phyloP scores from a whole-genome alignment of 2,888 invertebrate species.

The Drosophila limbata region DNA sequence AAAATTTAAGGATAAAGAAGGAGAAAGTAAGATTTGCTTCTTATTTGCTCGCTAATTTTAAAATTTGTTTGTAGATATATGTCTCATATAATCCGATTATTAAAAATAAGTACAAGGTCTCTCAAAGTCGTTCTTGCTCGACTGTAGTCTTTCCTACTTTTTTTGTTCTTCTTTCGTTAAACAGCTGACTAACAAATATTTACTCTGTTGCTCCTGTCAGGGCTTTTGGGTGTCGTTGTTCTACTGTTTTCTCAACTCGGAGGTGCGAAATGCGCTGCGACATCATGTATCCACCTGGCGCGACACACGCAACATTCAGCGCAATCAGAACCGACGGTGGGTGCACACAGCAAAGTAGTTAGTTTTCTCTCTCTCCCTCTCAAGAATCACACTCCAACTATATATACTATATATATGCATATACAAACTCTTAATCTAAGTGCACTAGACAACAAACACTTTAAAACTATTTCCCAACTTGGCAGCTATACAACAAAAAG shows the following conservation, averaged over 20 bases:
- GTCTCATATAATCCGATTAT: too few species aligned
- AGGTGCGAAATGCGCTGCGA: constrained; percentile 93
- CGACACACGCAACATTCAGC: constrained; percentile 84
- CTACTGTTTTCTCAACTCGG: constrained; percentile 97
- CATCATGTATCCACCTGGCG: constrained; percentile 88
- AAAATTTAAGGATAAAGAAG: too few species aligned
- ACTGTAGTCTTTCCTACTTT: not conserved
- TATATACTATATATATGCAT: constrained; percentile 6
- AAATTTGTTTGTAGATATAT: too few species aligned
- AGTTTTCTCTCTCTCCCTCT: not conserved
- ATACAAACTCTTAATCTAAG: constrained; percentile 11
- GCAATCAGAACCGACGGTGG: constrained; percentile 84
- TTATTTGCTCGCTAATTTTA: too few species aligned
- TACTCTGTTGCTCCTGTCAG: constrained; percentile 85
- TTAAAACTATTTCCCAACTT: constrained; percentile 23
- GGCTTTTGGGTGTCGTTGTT: constrained; percentile 95
- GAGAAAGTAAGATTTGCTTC: too few species aligned
- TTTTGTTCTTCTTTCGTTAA: not conserved
- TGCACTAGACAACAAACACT: constrained; percentile 21
- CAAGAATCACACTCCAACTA: constrained; percentile 7
- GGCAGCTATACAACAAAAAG: constrained; percentile 84
- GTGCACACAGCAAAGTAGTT: constrained; percentile 44
- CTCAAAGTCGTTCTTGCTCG: not conserved
- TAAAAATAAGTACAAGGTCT: not conserved
- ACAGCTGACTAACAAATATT: constrained; percentile 39